Evolutionary conservation across 2,888 invertebrate genomes (phyloP).

Genomic region (Apotomis capreana): DNA sequence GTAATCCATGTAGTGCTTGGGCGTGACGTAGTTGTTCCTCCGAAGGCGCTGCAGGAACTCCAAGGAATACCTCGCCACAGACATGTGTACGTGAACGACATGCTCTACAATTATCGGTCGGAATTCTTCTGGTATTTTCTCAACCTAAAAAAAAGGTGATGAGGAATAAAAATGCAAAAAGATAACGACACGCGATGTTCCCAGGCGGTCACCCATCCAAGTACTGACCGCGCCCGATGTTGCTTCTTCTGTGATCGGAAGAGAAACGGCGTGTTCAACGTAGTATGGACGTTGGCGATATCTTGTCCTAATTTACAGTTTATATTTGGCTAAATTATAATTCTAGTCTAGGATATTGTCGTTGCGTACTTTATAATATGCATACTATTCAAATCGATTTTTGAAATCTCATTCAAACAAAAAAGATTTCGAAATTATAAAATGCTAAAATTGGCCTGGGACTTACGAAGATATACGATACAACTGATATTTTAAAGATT

Average conservation of each 20-base stretch:
- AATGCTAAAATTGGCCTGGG: no score
- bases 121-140: conserved; percentile 86
- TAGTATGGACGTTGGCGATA: neutral
- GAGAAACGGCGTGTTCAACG: conserved; percentile 52
- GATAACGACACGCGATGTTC: conserved; percentile 42
- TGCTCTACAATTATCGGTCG: conserved; percentile 90
- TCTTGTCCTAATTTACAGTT: neutral
- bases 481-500: no score
- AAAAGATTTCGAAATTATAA: no score
- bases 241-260: conserved; percentile 54
- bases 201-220: conserved; percentile 51
- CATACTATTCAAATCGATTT: no score
- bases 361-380: no score
- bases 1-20: conserved; percentile 95
- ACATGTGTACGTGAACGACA: conserved; percentile 93
- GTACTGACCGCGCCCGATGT: conserved; percentile 49
- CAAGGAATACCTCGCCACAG: conserved; percentile 87
- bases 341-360: no score
- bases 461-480: no score
- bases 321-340: no score
- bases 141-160: conserved; percentile 72
- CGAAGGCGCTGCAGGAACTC: conserved; percentile 89
- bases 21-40: conserved; percentile 94
- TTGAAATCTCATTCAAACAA: no score
- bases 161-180: conserved; percentile 18